A percentile compares a stretch with the other conserved stretches of the same genome.
Evolutionary conservation across 2,797 vertebrate species (phyloP).

Genomic region (Hephaestus fuliginosus): DNA sequence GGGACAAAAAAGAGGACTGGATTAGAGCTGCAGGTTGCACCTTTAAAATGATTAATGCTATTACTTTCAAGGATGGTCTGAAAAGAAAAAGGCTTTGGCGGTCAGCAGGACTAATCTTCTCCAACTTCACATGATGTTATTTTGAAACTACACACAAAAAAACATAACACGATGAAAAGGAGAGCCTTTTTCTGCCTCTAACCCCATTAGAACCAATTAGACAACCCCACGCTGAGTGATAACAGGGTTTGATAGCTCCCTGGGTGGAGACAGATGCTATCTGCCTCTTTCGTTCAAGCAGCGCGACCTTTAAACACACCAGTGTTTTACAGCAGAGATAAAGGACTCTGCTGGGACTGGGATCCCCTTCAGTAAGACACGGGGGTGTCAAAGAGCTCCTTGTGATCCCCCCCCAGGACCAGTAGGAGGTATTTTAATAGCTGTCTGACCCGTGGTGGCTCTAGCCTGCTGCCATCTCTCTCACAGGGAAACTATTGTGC

Average conservation of each 20-base stretch:
- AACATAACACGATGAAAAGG: slow-evolving; percentile 37
- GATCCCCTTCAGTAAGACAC: slow-evolving; percentile 67
- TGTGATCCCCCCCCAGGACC: slow-evolving; percentile 65
- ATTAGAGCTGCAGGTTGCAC: too few relatives aligned
- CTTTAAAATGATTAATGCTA: slow-evolving; percentile 23
- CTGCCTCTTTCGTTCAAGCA: slow-evolving; percentile 51
- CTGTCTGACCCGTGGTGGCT: slow-evolving; percentile 85
- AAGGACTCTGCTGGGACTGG: not conserved
- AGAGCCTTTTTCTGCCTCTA: not conserved
- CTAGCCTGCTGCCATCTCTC: slow-evolving; percentile 66
- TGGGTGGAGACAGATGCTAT: slow-evolving; percentile 72
- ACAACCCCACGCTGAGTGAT: slow-evolving; percentile 61
- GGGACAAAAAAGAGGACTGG: too few relatives aligned
- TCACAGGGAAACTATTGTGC: slow-evolving; percentile 90
- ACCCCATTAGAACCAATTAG: slow-evolving; percentile 68
- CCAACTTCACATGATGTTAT: not conserved
- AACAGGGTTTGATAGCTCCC: slow-evolving; percentile 56
- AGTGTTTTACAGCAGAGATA: slow-evolving; percentile 55
- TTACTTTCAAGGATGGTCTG: not conserved
- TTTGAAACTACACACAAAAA: slow-evolving; percentile 9
- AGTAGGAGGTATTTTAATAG: slow-evolving; percentile 89
- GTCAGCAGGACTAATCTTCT: not conserved
- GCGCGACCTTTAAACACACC: slow-evolving; percentile 67
- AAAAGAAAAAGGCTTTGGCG: not conserved
- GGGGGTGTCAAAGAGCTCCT: slow-evolving; percentile 76